Evolutionary conservation across 2,888 invertebrate species (phyloP), one percentile per base, ranked within the genome.

Genomic region (Harpalus rufipes): DNA sequence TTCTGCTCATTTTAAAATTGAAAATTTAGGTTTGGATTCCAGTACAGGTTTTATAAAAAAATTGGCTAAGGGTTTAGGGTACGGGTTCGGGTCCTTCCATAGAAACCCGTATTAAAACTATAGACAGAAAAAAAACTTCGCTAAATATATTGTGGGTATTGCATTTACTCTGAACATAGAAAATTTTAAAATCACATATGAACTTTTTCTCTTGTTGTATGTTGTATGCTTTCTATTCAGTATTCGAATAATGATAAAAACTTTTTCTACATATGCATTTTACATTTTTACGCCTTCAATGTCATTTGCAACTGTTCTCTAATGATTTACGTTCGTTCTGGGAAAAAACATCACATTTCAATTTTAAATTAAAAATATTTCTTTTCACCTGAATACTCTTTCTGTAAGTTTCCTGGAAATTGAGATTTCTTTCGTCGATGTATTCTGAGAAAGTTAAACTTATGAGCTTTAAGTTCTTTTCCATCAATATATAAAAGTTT

Each of bases 311-410:
- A 41, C 78, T 78, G 78, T 58, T 78, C 14, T 16, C 51, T 32
- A 78, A 58, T 58, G 78, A 78, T 78, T 78, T 78, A 78, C 32
- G 58, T 25, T 78, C 76, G 14, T 78, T 41, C 44, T 78, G 16
- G 7, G 12, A 78, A 78, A 78, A 58, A 16, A 74, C 32, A 44
- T 25, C 32, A n/a, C 32, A 78, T 78, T 78, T 78, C 78, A 78
- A 78, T 78, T 78, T 78, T 78, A 78, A 78, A 78, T 78, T 78
- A 78, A 78, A 78, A 58, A 78, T 78, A 32, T 78, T 78, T 78
- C 58, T 78, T 78, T 78, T 25, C 32, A 44, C 51, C 18, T 51
- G 51, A 16, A 32, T 78, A 58, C 58, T 78, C 78, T 58, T 58
- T 56, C n/a, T 58, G 1, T 68, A 25, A 12, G 4, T 76, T 78